Evolutionary conservation across 2,113 vertebrate species (phyloP).

Genomic region (Poicephalus gulielmi): DNA sequence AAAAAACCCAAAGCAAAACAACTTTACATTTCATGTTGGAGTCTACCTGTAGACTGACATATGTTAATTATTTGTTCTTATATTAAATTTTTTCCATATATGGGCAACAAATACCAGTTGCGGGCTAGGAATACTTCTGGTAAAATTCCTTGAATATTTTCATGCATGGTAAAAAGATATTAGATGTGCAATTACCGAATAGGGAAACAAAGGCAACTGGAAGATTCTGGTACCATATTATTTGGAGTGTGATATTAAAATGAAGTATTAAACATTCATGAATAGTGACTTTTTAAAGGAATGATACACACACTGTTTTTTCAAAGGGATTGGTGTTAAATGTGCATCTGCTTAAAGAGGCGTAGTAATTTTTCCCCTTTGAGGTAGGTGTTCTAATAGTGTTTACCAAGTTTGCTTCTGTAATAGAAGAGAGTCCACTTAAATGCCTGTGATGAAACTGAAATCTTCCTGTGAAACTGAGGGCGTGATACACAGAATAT

Average conservation of each 20-base stretch:
- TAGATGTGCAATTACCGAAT: not conserved
- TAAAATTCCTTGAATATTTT: not conserved
- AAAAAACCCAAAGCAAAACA: not conserved
- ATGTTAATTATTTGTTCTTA: not conserved
- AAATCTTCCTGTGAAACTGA: not conserved
- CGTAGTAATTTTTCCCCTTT: not conserved
- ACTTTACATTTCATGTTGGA: not conserved
- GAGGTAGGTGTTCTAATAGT: not conserved
- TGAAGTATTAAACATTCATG: not conserved
- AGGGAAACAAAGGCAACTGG: not conserved
- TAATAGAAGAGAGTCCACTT: not conserved
- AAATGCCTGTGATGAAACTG: not conserved
- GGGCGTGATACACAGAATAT: not conserved
- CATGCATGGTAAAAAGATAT: not conserved
- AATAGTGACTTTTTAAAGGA: not conserved
- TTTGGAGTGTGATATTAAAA: not conserved
- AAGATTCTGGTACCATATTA: rapidly evolving
- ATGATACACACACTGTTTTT: not conserved
- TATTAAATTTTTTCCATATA: not conserved
- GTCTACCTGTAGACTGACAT: not conserved
- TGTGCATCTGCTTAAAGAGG: not conserved
- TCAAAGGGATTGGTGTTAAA: not conserved
- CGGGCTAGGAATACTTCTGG: not conserved
- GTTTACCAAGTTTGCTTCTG: not conserved
- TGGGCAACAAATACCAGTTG: not conserved